These are phyloP conservation scores for Xylota sylvarum DNA, from an alignment of 2,888 invertebrate genomes.

Conservation along the genomic window DNA sequence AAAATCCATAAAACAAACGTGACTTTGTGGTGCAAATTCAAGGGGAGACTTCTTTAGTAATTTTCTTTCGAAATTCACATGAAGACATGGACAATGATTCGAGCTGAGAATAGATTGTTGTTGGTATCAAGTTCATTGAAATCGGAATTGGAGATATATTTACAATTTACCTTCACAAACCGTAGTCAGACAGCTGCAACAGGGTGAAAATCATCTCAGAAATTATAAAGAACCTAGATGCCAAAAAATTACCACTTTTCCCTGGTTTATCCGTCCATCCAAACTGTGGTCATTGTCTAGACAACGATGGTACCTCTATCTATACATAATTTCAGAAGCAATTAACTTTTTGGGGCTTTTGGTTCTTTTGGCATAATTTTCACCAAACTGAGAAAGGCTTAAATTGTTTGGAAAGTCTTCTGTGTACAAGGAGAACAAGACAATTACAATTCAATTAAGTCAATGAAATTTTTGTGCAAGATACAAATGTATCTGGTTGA, in stretches of 20 bases:
- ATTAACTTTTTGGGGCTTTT: background rate
- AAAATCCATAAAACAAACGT: conserved; percentile 4
- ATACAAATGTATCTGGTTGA: background rate
- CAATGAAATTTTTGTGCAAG: background rate
- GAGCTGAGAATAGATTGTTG: background rate
- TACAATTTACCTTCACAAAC: background rate
- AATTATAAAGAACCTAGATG: background rate
- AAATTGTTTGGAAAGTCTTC: background rate
- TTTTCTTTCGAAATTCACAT: background rate
- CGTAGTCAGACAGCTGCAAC: background rate
- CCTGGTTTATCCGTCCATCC: background rate
- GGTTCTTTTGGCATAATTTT: background rate
- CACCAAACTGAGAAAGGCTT: background rate
- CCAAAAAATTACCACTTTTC: background rate
- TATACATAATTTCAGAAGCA: background rate
- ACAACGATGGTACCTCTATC: background rate
- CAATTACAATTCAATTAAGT: conserved; percentile 12
- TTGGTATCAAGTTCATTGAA: background rate
- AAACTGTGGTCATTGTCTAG: conserved; percentile 1
- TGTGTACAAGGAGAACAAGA: background rate
- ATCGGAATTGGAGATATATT: background rate
- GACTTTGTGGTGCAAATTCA: conserved; percentile 1
- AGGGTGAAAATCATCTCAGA: background rate
- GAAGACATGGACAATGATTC: background rate
- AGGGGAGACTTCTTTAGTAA: background rate